Evolutionary conservation across 2,888 invertebrate genomes (phyloP).

Genomic region (Eustalomyia histrio): DNA sequence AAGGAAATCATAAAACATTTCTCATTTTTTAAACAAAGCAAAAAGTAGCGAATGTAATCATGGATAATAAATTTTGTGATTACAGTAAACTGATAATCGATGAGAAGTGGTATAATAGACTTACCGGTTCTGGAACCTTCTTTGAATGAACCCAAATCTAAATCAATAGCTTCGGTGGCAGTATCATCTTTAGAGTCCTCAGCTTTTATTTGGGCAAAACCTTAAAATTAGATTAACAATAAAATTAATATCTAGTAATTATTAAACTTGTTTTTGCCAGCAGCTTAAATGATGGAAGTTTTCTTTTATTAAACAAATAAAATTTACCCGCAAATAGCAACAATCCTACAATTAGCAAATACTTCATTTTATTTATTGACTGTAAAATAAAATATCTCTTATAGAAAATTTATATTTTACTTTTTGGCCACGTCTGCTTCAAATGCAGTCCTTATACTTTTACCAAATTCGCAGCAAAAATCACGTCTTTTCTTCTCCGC

Average conservation of each 20-base stretch:
- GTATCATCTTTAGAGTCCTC: constrained; percentile 67
- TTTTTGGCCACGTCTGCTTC: constrained; percentile 60
- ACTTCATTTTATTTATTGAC: constrained; percentile 71
- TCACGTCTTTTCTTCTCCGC: constrained; percentile 6
- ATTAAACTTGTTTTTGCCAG: constrained; percentile 67
- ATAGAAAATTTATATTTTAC: background rate
- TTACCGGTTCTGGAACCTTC: constrained; percentile 94
- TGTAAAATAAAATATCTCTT: constrained; percentile 30
- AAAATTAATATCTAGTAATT: constrained; percentile 40
- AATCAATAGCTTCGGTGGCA: constrained; percentile 84
- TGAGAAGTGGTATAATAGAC: constrained; percentile 28
- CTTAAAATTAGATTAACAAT: constrained; percentile 64
- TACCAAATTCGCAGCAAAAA: constrained; percentile 2
- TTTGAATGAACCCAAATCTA: constrained; percentile 89
- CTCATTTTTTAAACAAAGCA: too few relatives aligned
- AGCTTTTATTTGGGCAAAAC: constrained; percentile 73
- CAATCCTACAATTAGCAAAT: constrained; percentile 73
- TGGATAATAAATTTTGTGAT: background rate
- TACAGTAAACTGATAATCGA: background rate
- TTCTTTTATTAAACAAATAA: background rate
- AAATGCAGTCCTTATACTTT: constrained; percentile 38
- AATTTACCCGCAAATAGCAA: constrained; percentile 75
- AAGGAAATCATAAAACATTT: background rate
- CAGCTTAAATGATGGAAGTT: background rate
- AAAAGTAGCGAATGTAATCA: background rate